These are phyloP conservation scores for Ariolimax columbianus DNA, from an alignment of 2,888 invertebrate species.

Conservation along the genomic window DNA sequence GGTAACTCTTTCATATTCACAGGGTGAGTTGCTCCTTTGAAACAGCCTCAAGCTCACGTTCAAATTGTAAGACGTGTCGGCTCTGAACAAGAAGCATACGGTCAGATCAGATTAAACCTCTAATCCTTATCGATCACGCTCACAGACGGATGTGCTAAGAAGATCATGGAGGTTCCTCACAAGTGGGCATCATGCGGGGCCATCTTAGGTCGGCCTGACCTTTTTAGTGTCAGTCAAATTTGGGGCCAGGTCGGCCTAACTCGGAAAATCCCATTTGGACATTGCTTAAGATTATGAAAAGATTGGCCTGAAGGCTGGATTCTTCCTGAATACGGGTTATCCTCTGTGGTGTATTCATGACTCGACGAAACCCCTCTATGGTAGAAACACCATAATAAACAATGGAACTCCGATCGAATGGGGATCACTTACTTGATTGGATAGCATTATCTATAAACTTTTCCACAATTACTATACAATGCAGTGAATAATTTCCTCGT, in stretches of 20 bases:
- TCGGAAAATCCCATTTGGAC: not conserved
- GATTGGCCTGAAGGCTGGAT: too few species aligned
- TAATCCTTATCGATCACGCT: slow-evolving; percentile 3
- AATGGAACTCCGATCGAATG: too few species aligned
- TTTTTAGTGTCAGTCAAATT: not conserved
- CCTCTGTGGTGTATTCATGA: too few species aligned
- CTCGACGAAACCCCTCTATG: too few species aligned
- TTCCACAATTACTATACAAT: too few species aligned
- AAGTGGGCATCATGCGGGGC: slow-evolving; percentile 6
- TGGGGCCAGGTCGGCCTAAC: not conserved
- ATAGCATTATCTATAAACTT: too few species aligned
- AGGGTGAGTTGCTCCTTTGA: not conserved
- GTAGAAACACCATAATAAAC: too few species aligned
- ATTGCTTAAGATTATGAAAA: not conserved
- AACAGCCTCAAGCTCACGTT: not conserved
- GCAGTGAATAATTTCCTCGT: too few species aligned
- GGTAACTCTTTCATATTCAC: not conserved
- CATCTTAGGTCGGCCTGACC: not conserved
- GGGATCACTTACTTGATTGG: too few species aligned
- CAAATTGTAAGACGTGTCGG: not conserved
- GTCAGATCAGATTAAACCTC: slow-evolving; percentile 14
- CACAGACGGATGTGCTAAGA: not conserved
- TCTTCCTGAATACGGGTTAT: too few species aligned
- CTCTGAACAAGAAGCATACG: not conserved
- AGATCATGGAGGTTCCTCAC: not conserved